Base-by-base conservation (phyloP, 2,113 vertebrate species). In the Corythoichthys haematopterus region DNA sequence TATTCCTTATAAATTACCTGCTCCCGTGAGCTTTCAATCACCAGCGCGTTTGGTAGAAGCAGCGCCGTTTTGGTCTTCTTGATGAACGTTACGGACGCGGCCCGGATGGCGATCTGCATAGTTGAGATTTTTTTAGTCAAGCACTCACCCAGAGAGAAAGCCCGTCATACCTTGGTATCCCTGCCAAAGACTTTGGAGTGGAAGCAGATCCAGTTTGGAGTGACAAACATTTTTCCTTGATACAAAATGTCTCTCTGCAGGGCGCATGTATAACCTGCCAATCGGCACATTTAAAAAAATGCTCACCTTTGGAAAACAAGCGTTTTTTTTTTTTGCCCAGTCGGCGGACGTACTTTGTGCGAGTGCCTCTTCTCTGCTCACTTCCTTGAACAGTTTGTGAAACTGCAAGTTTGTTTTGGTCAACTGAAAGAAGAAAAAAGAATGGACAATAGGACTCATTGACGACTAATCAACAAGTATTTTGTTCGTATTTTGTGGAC, bases 121-220 rank as follows among this genome's bases (percentile, higher is more conserved):
- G 45, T 51, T 8, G 28, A 35, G 33, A 35, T 6, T 35, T 56
- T 56, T 4, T 35, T 4, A 13, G 53, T 4, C 11, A 13, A 20
- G 2, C 33, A 11, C 4, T 12, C 7, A 33, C 28, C 52, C 11
- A 36, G 53, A 56, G 20, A 7, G 53, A 56, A 8, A 7, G 11
- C 4, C 4, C 53, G 0, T 2, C n/a, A 0, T 74, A 98, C 97
- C 94, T 97, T 98, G 2, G 92, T 99, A 51, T 98, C 96, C 90
- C 92, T 96, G 70, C 97, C 97, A 82, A 98, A 99, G 76, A 99
- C 96, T 79, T 95, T 98, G 68, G 97, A 98, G 91, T 96, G 87
- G 86, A 99, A 99, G 81, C 97, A 98, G 89, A 99, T 96, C 97
- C 97, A 98, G 86, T 96, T 98, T 62, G 98, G 92, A 20, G 96